These are phyloP conservation scores for Triops cancriformis DNA, from an alignment of 1,140 invertebrate species.

Conservation along the genomic window DNA sequence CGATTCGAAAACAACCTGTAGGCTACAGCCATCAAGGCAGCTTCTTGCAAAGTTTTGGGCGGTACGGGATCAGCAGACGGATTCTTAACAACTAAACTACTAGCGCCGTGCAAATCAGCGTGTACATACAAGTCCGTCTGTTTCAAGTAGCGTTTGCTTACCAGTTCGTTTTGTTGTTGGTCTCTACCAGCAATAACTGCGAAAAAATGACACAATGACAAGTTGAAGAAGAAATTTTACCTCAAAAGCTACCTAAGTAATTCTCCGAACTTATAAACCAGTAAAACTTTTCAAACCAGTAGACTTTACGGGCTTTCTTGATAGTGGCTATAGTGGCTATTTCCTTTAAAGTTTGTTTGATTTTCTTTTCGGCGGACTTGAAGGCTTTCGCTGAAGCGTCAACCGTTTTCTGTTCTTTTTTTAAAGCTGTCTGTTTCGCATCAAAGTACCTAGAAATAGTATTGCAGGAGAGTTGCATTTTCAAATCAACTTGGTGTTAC, in stretches of 20 bases:
- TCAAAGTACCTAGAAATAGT: conserved; percentile 68
- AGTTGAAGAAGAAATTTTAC: conserved; percentile 28
- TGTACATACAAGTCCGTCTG: conserved; percentile 79
- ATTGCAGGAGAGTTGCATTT: not conserved
- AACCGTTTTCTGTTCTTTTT: conserved; percentile 93
- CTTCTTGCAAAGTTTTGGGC: conserved; percentile 92
- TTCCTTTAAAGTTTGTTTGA: conserved; percentile 89
- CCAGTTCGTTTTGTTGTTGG: conserved; percentile 94
- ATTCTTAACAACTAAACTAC: conserved; percentile 92
- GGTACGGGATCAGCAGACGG: conserved; percentile 58
- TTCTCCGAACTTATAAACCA: conserved; percentile 99
- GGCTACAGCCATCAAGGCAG: conserved; percentile 91
- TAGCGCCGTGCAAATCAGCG: conserved; percentile 86
- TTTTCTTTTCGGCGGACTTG: conserved; percentile 92
- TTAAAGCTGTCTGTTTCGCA: conserved; percentile 77
- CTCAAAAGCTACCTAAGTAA: conserved; percentile 58
- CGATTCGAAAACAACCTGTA: conserved; percentile 56
- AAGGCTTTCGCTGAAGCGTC: conserved; percentile 88
- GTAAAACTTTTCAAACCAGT: conserved; percentile 99
- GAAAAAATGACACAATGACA: not conserved
- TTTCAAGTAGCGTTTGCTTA: conserved; percentile 89
- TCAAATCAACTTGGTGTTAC: not conserved
- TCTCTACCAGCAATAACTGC: conserved; percentile 87
- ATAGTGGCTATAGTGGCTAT: conserved; percentile 87
- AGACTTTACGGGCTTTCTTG: conserved; percentile 81